Conservation (phyloP, 2,888 invertebrate species). For the Kryphioiulus occultus region DNA sequence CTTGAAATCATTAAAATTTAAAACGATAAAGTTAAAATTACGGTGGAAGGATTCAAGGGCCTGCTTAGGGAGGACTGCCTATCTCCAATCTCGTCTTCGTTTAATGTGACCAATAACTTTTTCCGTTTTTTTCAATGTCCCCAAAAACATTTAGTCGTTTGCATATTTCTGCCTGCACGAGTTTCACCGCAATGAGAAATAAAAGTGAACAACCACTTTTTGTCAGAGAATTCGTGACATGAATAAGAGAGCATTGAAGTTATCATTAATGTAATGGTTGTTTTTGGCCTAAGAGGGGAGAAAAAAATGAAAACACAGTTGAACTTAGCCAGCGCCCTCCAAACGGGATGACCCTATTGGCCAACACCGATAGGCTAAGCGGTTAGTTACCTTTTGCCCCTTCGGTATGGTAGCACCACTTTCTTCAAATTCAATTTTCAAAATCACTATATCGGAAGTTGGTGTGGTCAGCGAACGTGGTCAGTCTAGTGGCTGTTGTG, state of each 20-base stretch:
- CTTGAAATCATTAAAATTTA: no score
- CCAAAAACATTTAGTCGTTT: background rate
- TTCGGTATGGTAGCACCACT: background rate
- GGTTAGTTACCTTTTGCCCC: conserved; percentile 17
- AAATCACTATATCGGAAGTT: background rate
- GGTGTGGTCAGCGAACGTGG: background rate
- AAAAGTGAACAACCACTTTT: background rate
- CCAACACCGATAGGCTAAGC: background rate
- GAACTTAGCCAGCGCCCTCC: background rate
- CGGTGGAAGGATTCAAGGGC: no score
- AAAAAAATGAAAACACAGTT: background rate
- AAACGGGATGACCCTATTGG: background rate
- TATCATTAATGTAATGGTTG: background rate
- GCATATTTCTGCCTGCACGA: background rate
- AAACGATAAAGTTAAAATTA: no score
- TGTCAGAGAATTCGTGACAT: background rate
- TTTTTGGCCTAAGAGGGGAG: background rate
- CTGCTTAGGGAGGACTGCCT: no score
- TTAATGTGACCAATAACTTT: background rate
- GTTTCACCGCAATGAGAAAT: background rate
- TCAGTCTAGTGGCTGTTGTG: background rate
- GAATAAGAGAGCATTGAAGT: background rate
- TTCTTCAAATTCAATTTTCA: background rate
- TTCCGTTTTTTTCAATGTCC: background rate
- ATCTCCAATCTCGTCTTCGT: background rate